phyloP scores from a whole-genome alignment of 2,797 vertebrate genomes.

The Enteromius fasciolatus region DNA sequence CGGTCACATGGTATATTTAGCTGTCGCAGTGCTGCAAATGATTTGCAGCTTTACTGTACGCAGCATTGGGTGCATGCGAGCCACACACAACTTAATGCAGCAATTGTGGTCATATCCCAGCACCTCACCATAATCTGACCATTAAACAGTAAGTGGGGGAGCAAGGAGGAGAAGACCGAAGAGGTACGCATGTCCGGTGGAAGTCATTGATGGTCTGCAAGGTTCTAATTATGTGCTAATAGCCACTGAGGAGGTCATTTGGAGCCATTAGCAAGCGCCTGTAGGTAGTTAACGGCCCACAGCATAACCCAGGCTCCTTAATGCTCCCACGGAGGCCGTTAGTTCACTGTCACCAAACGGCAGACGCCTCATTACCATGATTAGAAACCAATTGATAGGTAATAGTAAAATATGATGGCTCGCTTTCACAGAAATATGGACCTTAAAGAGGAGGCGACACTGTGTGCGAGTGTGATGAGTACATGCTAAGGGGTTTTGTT shows the following conservation, averaged over 20 bases:
- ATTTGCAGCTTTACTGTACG: not conserved
- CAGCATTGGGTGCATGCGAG: not conserved
- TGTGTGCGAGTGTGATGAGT: not conserved
- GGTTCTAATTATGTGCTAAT: constrained; percentile 89
- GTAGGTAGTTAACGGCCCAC: constrained; percentile 89
- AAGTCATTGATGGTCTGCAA: constrained; percentile 85
- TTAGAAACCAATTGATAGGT: constrained; percentile 89
- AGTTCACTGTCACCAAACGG: constrained; percentile 83
- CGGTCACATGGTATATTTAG: not conserved
- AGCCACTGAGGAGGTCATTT: constrained; percentile 88
- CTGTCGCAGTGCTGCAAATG: not conserved
- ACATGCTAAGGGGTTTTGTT: constrained; percentile 24
- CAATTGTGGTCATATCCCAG: constrained; percentile 48
- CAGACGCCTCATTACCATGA: constrained; percentile 84
- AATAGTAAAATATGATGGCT: constrained; percentile 86
- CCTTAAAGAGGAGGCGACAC: constrained; percentile 66
- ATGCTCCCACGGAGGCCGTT: constrained; percentile 86
- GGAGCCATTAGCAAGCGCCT: constrained; percentile 85
- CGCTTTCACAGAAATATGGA: constrained; percentile 79
- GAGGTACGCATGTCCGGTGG: constrained; percentile 80
- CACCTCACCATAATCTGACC: constrained; percentile 55
- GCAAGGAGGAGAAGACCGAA: constrained; percentile 63
- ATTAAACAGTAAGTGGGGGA: constrained; percentile 57
- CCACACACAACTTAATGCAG: constrained; percentile 53
- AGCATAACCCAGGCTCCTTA: constrained; percentile 85